phyloP scores from a whole-genome alignment of 1,140 invertebrate genomes.

The Rhysida immarginata region DNA sequence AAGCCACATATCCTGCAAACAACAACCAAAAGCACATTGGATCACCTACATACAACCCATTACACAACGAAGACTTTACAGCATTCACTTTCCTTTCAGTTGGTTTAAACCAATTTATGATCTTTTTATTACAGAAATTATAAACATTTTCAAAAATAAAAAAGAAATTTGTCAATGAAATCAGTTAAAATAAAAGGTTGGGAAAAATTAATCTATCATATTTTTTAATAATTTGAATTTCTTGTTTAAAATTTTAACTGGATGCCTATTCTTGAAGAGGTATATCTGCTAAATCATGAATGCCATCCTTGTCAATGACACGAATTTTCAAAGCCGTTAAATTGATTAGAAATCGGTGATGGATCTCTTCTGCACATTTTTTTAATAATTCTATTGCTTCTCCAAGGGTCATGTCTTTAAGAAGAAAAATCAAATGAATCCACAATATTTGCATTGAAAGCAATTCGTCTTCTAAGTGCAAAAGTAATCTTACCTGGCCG shows the following conservation, averaged over 20 bases:
- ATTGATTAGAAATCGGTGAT: conserved; percentile 80
- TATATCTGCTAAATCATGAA: conserved; percentile 53
- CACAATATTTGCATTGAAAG: not conserved
- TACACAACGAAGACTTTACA: conserved; percentile 88
- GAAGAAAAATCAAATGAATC: conserved; percentile 12
- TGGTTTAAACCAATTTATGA: too few relatives aligned
- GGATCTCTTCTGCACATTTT: conserved; percentile 78
- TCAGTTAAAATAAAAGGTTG: too few relatives aligned
- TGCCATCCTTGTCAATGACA: conserved; percentile 70
- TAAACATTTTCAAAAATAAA: too few relatives aligned
- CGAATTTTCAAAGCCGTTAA: conserved; percentile 80
- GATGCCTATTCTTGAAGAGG: too few relatives aligned
- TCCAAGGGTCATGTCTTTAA: conserved; percentile 58
- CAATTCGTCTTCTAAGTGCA: not conserved
- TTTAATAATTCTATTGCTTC: conserved; percentile 74
- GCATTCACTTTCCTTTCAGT: too few relatives aligned
- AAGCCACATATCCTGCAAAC: conserved; percentile 63
- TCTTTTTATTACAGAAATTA: too few relatives aligned
- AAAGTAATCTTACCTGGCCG: conserved; percentile 52
- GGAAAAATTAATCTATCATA: too few relatives aligned
- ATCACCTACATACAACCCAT: conserved; percentile 94
- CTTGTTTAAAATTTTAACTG: too few relatives aligned
- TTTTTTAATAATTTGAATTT: too few relatives aligned
- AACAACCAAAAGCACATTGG: conserved; percentile 85
- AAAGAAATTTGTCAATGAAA: too few relatives aligned